These are phyloP conservation scores for Dioctria linearis DNA, from an alignment of 2,888 invertebrate species.

Conservation along the genomic window DNA sequence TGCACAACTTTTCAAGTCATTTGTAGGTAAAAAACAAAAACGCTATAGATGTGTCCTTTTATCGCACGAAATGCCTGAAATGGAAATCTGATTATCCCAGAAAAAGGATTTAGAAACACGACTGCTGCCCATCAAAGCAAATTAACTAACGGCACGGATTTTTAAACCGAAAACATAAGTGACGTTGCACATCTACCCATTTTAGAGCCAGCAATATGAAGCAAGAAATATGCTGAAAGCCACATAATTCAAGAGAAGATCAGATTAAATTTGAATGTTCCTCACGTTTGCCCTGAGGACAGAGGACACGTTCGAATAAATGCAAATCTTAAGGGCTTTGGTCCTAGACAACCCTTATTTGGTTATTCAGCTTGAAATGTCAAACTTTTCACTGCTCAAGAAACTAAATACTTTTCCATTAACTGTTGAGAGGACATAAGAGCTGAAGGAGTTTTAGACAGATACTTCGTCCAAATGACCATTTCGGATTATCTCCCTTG, in stretches of 20 bases:
- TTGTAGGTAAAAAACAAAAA: no score
- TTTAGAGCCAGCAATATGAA: constrained; percentile 14
- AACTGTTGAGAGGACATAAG: constrained; percentile 50
- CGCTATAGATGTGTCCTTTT: no score
- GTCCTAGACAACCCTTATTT: constrained; percentile 53
- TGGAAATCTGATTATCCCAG: no score
- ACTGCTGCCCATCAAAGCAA: not conserved
- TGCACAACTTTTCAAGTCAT: no score
- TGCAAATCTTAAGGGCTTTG: constrained; percentile 53
- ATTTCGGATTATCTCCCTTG: constrained; percentile 43
- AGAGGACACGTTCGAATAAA: constrained; percentile 56
- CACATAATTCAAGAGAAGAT: constrained; percentile 41
- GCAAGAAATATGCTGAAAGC: constrained; percentile 42
- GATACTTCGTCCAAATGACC: constrained; percentile 33
- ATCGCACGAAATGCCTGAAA: no score
- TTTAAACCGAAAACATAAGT: constrained; percentile 27
- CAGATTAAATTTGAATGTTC: constrained; percentile 55
- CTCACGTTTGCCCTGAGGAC: constrained; percentile 54
- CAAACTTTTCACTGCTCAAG: constrained; percentile 54
- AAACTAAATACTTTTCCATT: constrained; percentile 50
- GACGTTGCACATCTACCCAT: constrained; percentile 35
- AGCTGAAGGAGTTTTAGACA: constrained; percentile 39
- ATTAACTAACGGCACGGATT: constrained; percentile 20
- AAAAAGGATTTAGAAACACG: no score
- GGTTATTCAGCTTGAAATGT: constrained; percentile 57